These are phyloP conservation scores for Drosophila pseudotakahashii DNA, from an alignment of 2,888 invertebrate genomes.

Conservation along the genomic window DNA sequence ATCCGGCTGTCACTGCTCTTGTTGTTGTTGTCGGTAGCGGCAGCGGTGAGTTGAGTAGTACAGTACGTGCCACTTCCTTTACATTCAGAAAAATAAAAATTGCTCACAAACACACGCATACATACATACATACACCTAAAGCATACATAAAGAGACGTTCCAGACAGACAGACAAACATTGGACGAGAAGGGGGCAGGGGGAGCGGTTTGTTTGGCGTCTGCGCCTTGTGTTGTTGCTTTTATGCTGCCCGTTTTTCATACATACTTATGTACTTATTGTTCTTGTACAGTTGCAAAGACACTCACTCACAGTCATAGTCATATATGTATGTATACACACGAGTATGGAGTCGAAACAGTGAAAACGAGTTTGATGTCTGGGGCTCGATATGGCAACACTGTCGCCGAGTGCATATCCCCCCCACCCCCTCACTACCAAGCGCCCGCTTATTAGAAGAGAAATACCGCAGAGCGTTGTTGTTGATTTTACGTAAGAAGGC, in stretches of 20 bases:
- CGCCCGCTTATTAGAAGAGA: slow-evolving; percentile 71
- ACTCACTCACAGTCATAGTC: slow-evolving; percentile 32
- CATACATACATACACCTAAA: slow-evolving; percentile 30
- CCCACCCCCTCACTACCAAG: slow-evolving; percentile 23
- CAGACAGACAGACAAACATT: slow-evolving; percentile 50
- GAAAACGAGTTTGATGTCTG: slow-evolving; percentile 42
- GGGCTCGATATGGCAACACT: slow-evolving; percentile 65
- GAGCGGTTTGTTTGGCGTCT: slow-evolving; percentile 64
- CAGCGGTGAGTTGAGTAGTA: slow-evolving; percentile 64
- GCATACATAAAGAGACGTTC: slow-evolving; percentile 37
- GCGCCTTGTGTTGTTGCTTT: slow-evolving; percentile 60
- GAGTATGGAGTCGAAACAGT: slow-evolving; percentile 34
- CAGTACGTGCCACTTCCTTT: slow-evolving; percentile 80
- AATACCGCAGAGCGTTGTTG: slow-evolving; percentile 67
- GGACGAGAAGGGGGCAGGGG: slow-evolving; percentile 28
- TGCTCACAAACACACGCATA: slow-evolving; percentile 51
- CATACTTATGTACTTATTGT: slow-evolving; percentile 60
- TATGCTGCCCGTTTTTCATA: slow-evolving; percentile 44
- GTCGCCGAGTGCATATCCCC: slow-evolving; percentile 19
- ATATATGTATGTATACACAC: slow-evolving; percentile 3
- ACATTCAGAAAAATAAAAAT: slow-evolving; percentile 78
- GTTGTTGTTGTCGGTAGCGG: slow-evolving; percentile 60
- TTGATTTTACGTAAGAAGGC: slow-evolving; percentile 76
- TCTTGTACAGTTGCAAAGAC: slow-evolving; percentile 77
- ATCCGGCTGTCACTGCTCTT: slow-evolving; percentile 48